A percentile compares a stretch with the other conserved stretches of the same genome.
Conservation (phyloP, 1,140 invertebrate genomes). For the Drosophila littoralis region DNA sequence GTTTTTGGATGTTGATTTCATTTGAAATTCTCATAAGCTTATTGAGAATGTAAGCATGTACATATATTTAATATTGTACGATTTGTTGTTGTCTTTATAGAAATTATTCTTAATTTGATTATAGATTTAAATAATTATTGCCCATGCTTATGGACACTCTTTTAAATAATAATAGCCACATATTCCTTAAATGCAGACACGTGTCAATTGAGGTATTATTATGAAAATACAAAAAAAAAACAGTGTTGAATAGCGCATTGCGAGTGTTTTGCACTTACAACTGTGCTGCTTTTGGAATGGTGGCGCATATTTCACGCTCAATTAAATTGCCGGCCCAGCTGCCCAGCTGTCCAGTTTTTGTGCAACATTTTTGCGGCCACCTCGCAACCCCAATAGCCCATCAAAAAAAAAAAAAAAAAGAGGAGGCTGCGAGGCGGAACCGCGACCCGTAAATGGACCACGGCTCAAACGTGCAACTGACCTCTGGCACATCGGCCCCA, state of each 20-base stretch:
- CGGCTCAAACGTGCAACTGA: slow-evolving; percentile 29
- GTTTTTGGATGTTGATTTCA: too few relatives aligned
- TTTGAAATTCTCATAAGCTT: too few relatives aligned
- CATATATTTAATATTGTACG: too few relatives aligned
- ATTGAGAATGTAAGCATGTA: too few relatives aligned
- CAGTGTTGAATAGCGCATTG: slow-evolving; percentile 7
- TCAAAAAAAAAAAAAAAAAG: neutral
- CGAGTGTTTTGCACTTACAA: neutral
- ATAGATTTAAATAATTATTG: too few relatives aligned
- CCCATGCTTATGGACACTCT: too few relatives aligned
- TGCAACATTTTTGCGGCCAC: slow-evolving; percentile 70
- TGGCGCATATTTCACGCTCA: slow-evolving; percentile 70
- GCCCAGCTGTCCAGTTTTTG: slow-evolving; percentile 42
- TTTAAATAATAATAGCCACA: too few relatives aligned
- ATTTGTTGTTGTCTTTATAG: too few relatives aligned
- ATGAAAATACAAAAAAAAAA: slow-evolving; percentile 7
- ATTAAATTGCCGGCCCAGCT: slow-evolving; percentile 58
- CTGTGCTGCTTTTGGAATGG: slow-evolving; percentile 2
- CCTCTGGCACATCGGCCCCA: slow-evolving; percentile 7
- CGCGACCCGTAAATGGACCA: slow-evolving; percentile 25
- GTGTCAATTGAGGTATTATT: neutral
- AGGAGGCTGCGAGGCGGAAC: slow-evolving; percentile 5
- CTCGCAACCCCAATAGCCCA: neutral
- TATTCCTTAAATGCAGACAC: too few relatives aligned
- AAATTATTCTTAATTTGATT: too few relatives aligned